Conservation (phyloP, 1,140 invertebrate species). For the Drosophila auraria region DNA sequence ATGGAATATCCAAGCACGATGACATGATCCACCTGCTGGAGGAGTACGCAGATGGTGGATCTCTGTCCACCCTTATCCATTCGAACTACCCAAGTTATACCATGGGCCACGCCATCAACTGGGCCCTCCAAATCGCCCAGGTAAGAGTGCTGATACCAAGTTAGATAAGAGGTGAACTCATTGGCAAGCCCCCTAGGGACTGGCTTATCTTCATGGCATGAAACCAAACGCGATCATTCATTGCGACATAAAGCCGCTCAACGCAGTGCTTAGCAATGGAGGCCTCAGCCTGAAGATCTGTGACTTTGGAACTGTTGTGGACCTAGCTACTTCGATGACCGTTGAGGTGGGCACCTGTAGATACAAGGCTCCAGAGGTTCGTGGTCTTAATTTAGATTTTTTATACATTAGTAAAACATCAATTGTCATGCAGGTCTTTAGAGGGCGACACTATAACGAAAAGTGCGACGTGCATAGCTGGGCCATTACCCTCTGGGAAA, state of each 20-base stretch:
- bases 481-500: too few species aligned
- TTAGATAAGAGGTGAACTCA: not conserved
- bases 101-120: constrained; percentile 96
- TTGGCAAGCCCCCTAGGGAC: constrained; percentile 87
- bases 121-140: constrained; percentile 95
- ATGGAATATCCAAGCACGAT: constrained; percentile 93
- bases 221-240: constrained; percentile 97
- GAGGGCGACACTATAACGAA: too few species aligned
- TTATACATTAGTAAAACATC: constrained; percentile 3
- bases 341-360: constrained; percentile 97
- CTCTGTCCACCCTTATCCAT: constrained; percentile 96
- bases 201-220: constrained; percentile 97
- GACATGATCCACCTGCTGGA: constrained; percentile 94
- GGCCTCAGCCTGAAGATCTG: constrained; percentile 97
- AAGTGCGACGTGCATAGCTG: too few species aligned
- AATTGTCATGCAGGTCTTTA: constrained; percentile 86
- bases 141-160: constrained; percentile 73
- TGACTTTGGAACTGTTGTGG: constrained; percentile 97
- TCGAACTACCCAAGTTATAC: constrained; percentile 91
- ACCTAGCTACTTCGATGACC: constrained; percentile 97
- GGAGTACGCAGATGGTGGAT: constrained; percentile 98
- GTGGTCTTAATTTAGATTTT: too few species aligned
- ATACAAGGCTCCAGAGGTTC: constrained; percentile 98
- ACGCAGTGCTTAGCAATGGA: constrained; percentile 93
- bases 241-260: constrained; percentile 97